Base-by-base conservation (phyloP, 2,113 vertebrate species). In the Thunnus maccoyii region DNA sequence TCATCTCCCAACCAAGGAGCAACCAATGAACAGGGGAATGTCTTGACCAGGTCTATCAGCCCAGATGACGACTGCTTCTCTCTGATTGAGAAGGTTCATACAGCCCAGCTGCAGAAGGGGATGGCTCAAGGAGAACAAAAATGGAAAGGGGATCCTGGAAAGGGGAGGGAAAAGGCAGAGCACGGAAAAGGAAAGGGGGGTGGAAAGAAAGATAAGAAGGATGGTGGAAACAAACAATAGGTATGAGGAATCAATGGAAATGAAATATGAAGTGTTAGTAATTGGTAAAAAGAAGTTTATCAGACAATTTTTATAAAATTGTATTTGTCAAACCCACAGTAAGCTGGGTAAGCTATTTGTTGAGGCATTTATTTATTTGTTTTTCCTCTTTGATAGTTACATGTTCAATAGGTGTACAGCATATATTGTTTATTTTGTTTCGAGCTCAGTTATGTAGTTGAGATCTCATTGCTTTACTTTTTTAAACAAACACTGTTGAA, bases 61-160 rank as follows among this genome's bases (percentile, higher is more conserved):
- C 72, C 86, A 18, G 78, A 87, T 4, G 91, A 94, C 8, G 90
- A 94, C 64, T 92, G 84, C 83, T 90, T 93, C 82, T 91, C 89
- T 55, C 74, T 92, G 66, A 94, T 90, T 76, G 94, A 95, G 79
- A 94, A 82, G 69, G 85, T 93, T 67, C 92, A 93, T 57, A 65
- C 62, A 22, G 52, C 84, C 46, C 94, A 94, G 16, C 72, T 90
- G 8, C 92, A 92, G 57, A 92, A 81, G 66, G 81, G 14, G 36
- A 58, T 32, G 47, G 27, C 27, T 86, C 74, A 76, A 72, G 90
- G 72, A 55, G 73, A 72, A 55, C 88, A 77, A 18, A 88, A 82
- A 62, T 15, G 9, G 0, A 90, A 80, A 78, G 84, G 66, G 9
- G 70, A 84, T 44, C 32, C 41, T 46, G 84, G 62, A 32, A 88